Conservation (phyloP, 2,888 invertebrate genomes). For the Hofmannophila pseudospretella region DNA sequence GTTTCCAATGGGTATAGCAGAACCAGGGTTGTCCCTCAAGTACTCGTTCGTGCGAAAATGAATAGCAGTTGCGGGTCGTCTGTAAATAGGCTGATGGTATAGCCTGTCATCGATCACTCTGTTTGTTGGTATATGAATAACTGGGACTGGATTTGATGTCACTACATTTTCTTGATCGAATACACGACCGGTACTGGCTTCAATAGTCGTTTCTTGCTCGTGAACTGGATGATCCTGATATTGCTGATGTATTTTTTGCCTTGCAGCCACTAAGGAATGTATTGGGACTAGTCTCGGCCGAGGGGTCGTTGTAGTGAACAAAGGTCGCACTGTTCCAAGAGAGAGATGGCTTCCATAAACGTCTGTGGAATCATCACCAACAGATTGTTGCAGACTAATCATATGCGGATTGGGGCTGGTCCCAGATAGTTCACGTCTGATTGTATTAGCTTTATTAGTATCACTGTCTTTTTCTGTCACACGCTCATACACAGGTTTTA, state of each 20-base stretch:
- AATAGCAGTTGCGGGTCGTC: slow-evolving; percentile 45
- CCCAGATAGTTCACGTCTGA: slow-evolving; percentile 80
- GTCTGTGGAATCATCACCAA: slow-evolving; percentile 82
- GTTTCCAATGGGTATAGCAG: slow-evolving; percentile 69
- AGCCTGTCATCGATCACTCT: slow-evolving; percentile 52
- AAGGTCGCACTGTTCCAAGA: slow-evolving; percentile 80
- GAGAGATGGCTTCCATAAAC: slow-evolving; percentile 83
- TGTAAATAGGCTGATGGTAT: slow-evolving; percentile 60
- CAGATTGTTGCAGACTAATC: slow-evolving; percentile 76
- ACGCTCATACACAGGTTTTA: slow-evolving; percentile 77
- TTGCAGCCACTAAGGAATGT: slow-evolving; percentile 66
- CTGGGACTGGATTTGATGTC: slow-evolving; percentile 74
- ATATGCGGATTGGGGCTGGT: slow-evolving; percentile 77
- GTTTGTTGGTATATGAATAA: slow-evolving; percentile 73
- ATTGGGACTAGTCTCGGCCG: slow-evolving; percentile 76
- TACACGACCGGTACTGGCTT: slow-evolving; percentile 73
- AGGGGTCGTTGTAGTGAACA: slow-evolving; percentile 81
- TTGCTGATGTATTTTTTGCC: slow-evolving; percentile 67
- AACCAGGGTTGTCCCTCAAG: slow-evolving; percentile 67
- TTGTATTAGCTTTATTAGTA: slow-evolving; percentile 71
- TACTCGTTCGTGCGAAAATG: slow-evolving; percentile 71
- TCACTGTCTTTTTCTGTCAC: slow-evolving; percentile 56
- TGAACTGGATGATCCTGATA: slow-evolving; percentile 53
- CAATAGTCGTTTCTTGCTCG: slow-evolving; percentile 64
- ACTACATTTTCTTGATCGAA: slow-evolving; percentile 67